Conservation (phyloP, 2,888 invertebrate genomes). For the Sussaba pulchella region DNA sequence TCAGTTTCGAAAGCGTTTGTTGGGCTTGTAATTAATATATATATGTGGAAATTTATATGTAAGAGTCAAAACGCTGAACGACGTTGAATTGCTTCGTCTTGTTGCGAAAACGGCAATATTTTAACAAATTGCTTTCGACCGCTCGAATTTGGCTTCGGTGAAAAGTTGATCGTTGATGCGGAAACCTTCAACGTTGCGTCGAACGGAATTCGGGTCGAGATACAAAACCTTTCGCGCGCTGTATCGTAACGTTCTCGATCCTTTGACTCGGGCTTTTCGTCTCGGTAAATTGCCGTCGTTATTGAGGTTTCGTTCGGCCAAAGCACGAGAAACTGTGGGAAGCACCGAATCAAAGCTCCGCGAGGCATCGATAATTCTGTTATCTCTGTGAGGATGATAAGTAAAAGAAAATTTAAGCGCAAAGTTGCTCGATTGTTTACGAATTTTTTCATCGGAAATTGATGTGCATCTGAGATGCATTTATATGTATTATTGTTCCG, state of each 20-base stretch:
- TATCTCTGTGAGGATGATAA: constrained; percentile 39
- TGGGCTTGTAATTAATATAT: constrained; percentile 59
- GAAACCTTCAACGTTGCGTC: constrained; percentile 38
- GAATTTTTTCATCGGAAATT: too few species aligned
- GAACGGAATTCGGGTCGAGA: constrained; percentile 16
- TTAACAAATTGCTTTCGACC: constrained; percentile 82
- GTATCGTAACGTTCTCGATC: constrained; percentile 29
- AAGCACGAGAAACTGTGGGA: constrained; percentile 20
- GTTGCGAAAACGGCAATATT: constrained; percentile 77
- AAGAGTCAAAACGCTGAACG: constrained; percentile 8
- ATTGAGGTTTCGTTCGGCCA: constrained; percentile 43
- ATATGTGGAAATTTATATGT: too few species aligned
- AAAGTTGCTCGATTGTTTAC: too few species aligned
- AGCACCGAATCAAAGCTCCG: constrained; percentile 48
- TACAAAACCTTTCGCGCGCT: too few species aligned
- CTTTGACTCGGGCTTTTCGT: constrained; percentile 30
- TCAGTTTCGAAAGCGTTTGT: constrained; percentile 61
- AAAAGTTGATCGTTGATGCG: constrained; percentile 39
- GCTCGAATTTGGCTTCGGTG: constrained; percentile 75
- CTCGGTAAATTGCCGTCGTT: constrained; percentile 24
- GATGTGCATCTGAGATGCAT: too few species aligned
- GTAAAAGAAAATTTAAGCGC: constrained; percentile 1
- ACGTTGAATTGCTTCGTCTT: constrained; percentile 12
- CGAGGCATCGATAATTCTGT: constrained; percentile 53
- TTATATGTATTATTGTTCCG: too few species aligned